phyloP scores from a whole-genome alignment of 2,888 invertebrate species.

The Melanostoma scalare region DNA sequence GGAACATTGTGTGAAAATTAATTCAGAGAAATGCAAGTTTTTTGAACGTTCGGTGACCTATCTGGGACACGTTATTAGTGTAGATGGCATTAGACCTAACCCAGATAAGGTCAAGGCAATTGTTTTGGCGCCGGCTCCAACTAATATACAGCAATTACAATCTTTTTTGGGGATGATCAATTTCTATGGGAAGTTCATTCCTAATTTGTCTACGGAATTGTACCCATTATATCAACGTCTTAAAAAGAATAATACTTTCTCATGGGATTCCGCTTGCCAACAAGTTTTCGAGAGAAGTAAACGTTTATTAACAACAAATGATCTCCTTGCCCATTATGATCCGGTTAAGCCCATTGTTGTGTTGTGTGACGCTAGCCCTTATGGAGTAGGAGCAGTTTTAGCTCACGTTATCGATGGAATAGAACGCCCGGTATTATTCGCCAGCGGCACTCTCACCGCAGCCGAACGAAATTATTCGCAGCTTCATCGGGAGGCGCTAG shows the following conservation, averaged over 20 bases:
- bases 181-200: not conserved
- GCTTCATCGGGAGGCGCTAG: slow-evolving; percentile 2
- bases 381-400: not conserved
- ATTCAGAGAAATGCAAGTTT: slow-evolving; percentile 39
- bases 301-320: not conserved
- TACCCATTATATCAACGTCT: not conserved
- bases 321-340: not conserved
- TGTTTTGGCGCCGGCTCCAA: slow-evolving; percentile 41
- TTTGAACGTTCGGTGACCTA: slow-evolving; percentile 21
- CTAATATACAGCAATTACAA: slow-evolving; percentile 48
- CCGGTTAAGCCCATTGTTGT: not conserved
- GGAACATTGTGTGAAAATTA: slow-evolving; percentile 32
- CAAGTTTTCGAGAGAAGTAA: not conserved
- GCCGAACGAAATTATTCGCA: slow-evolving; percentile 7
- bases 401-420: not conserved
- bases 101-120: slow-evolving; percentile 48
- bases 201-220: not conserved
- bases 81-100: slow-evolving; percentile 40
- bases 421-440: not conserved
- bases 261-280: not conserved
- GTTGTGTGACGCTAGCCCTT: not conserved
- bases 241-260: not conserved
- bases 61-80: slow-evolving; percentile 43
- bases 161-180: slow-evolving; percentile 36
- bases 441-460: not conserved